Evolutionary conservation across 2,797 vertebrate genomes (phyloP).

Genomic region (Eleutherodactylus coqui): DNA sequence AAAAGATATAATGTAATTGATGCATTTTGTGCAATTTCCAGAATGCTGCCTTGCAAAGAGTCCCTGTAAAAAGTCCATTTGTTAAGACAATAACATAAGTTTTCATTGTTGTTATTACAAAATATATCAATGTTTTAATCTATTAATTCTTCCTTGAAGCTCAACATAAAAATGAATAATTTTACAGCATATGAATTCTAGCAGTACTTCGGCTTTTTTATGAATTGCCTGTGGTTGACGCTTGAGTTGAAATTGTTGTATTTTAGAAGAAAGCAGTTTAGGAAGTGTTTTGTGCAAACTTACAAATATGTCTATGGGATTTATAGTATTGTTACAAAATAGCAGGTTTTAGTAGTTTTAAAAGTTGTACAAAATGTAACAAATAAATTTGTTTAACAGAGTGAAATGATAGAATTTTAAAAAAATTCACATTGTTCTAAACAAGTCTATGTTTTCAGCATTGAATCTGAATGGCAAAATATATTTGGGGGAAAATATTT

Average conservation of each 20-base stretch:
- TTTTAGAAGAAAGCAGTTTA: not conserved
- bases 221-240: conserved; percentile 38
- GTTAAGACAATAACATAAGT: conserved; percentile 57
- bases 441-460: too few species aligned
- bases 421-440: not conserved
- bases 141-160: conserved; percentile 53
- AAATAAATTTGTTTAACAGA: not conserved
- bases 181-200: conserved; percentile 34
- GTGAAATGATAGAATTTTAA: not conserved
- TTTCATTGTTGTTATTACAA: conserved; percentile 44
- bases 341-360: not conserved
- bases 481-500: not conserved
- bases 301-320: not conserved
- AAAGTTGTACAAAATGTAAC: not conserved
- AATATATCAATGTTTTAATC: conserved; percentile 55
- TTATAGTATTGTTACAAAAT: not conserved
- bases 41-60: conserved; percentile 36
- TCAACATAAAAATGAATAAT: conserved; percentile 56
- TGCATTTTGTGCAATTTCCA: conserved; percentile 58
- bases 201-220: not conserved
- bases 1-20: conserved; percentile 58
- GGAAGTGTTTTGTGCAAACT: not conserved
- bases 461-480: too few species aligned
- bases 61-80: conserved; percentile 50
- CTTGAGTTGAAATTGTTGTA: conserved; percentile 15